Evolutionary conservation across 2,888 invertebrate genomes (phyloP).

Genomic region (Synergus umbraculus): DNA sequence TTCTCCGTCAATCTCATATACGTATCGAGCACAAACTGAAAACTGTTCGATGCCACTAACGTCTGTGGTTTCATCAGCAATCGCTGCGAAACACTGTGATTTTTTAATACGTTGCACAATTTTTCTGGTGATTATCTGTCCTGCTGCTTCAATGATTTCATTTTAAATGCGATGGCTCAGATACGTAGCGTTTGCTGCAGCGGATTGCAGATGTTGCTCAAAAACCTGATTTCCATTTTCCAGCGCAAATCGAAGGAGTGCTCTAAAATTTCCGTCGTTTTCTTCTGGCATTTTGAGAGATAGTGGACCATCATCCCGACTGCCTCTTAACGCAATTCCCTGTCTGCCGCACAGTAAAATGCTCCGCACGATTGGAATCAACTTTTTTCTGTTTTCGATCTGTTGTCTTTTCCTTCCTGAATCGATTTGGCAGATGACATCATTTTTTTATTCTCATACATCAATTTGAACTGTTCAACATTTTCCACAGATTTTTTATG

Average conservation of each 20-base stretch:
- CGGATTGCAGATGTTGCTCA: background rate
- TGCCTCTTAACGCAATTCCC: conserved; percentile 38
- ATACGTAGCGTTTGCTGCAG: background rate
- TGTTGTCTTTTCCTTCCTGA: background rate
- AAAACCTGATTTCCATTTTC: background rate
- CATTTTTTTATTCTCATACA: conserved; percentile 15
- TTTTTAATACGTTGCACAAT: background rate
- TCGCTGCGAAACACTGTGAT: too few relatives aligned
- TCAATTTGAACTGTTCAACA: background rate
- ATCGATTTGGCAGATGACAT: background rate
- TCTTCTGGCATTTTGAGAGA: background rate
- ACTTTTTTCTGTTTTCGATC: conserved; percentile 17
- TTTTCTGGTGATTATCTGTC: background rate
- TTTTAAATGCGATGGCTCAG: background rate
- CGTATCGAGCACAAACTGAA: too few relatives aligned
- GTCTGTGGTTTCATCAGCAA: background rate
- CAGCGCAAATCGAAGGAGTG: background rate
- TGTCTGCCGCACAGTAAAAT: conserved; percentile 41
- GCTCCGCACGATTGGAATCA: conserved; percentile 20
- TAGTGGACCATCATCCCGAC: background rate
- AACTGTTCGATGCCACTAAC: too few relatives aligned
- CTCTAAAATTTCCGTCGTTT: conserved; percentile 38
- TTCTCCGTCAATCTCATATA: too few relatives aligned
- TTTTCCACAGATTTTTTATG: conserved; percentile 20
- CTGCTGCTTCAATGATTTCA: background rate